These are phyloP conservation scores for Lytechinus pictus DNA, from an alignment of 35 echinoderm and acorn worm genomes.

Conservation along the genomic window DNA sequence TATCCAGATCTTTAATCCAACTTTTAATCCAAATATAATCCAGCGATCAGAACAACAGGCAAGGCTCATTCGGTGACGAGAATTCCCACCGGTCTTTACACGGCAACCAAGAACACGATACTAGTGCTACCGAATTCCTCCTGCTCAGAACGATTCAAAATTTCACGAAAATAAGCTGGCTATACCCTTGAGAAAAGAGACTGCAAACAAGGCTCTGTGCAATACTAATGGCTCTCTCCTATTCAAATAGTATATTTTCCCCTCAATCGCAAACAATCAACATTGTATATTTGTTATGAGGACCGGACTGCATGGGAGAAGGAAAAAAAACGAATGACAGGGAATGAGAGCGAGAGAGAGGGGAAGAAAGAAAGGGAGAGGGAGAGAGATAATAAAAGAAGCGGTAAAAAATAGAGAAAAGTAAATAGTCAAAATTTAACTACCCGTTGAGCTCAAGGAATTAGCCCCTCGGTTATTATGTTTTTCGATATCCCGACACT, in stretches of 20 bases:
- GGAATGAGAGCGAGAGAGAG: neutral
- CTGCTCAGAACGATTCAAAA: neutral
- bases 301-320: neutral
- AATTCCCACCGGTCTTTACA: neutral
- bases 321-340: neutral
- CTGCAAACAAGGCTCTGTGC: neutral
- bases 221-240: neutral
- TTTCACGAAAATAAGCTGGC: neutral
- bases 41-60: too few relatives aligned
- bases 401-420: slow-evolving; percentile 18
- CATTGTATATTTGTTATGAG: neutral
- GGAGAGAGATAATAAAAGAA: neutral
- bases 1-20: neutral
- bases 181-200: neutral
- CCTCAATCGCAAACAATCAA: slow-evolving; percentile 3
- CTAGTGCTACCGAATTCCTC: neutral
- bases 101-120: neutral
- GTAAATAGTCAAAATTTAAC: neutral
- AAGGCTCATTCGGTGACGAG: neutral
- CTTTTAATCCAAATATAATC: too few relatives aligned
- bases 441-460: neutral
- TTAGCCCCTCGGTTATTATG: neutral
- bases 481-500: neutral
- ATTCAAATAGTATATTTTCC: slow-evolving; percentile 14
- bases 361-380: neutral